Evolutionary conservation across 2,888 invertebrate genomes (phyloP), one percentile per base, ranked within the genome.

Genomic region (Drosophila monieri): DNA sequence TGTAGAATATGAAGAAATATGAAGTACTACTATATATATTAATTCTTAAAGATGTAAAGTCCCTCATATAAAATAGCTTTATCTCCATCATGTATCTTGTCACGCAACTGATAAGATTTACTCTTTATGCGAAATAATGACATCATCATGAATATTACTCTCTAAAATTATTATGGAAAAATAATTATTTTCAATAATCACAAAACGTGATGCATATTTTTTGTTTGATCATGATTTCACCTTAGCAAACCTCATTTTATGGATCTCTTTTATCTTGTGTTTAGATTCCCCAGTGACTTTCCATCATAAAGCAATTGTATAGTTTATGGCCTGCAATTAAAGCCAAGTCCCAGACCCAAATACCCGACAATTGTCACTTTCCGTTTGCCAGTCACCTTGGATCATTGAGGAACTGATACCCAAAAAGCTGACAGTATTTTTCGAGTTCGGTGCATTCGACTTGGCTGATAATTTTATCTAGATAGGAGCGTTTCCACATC

Each of bases 401-500:
- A 47, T 47, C 52, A 66, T 44, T 66, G 23, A 54, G 41, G 47
- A 43, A 49, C 49, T 67, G 67, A 66, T 67, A 67, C 53, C 53
- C 62, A 43, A 54, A 44, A 44, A 15, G 49, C 48, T 67, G 80
- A 71, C 85, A 73, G 73, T 54, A 71, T 76, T 74, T 76, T 58
- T 55, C n/a, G 58, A 44, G 60, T 23, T 23, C 49, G 46, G 76
- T 61, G 57, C 66, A 66, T 61, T 70, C 46, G 60, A 57, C 54
- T 49, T 53, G 73, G 43, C 65, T 55, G 64, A 74, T 70, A 49
- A 44, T 54, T 39, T 54, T 59, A 55, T 73, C 54, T 46, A 56
- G 53, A 57, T 65, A 72, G 55, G 27, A 44, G 18, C 43, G 70
- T 67, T 70, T 72, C 70, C 14, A 64, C 49, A 44, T 25, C 66